Conservation (phyloP, 2,888 invertebrate species). For the Dinocampus coccinellae region DNA sequence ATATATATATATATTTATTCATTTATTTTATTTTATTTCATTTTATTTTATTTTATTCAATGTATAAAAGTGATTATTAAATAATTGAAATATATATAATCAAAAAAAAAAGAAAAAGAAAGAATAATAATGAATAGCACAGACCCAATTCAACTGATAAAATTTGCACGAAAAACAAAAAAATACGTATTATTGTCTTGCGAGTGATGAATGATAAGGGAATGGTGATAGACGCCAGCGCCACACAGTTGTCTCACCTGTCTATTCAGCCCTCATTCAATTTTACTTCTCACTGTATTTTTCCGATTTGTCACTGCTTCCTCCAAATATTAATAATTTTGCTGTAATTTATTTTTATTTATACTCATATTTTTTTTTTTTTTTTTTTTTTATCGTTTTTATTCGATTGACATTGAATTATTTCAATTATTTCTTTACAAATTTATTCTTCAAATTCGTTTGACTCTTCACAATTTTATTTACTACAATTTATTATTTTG, state of each 20-base stretch:
- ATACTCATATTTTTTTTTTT: no score
- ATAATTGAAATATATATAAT: conserved; percentile 8
- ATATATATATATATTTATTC: no score
- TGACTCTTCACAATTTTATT: neutral
- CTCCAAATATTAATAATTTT: no score
- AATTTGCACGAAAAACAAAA: neutral
- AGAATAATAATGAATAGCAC: neutral
- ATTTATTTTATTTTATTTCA: no score
- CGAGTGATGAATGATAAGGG: neutral
- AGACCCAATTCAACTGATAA: neutral
- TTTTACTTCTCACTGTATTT: conserved; percentile 33
- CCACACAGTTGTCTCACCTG: conserved; percentile 41
- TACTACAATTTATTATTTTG: neutral
- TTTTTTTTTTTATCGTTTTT: no score
- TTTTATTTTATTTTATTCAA: neutral
- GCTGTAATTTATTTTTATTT: no score
- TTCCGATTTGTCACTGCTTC: neutral
- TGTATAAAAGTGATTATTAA: neutral
- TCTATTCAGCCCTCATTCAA: conserved; percentile 45
- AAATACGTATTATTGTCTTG: neutral
- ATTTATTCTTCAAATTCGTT: conserved; percentile 2
- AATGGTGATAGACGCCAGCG: conserved; percentile 47
- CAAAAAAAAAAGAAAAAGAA: conserved; percentile 10
- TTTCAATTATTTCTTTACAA: neutral
- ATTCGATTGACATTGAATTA: no score